phyloP scores from a whole-genome alignment of 2,797 vertebrate species.

The Pitangus sulphuratus region DNA sequence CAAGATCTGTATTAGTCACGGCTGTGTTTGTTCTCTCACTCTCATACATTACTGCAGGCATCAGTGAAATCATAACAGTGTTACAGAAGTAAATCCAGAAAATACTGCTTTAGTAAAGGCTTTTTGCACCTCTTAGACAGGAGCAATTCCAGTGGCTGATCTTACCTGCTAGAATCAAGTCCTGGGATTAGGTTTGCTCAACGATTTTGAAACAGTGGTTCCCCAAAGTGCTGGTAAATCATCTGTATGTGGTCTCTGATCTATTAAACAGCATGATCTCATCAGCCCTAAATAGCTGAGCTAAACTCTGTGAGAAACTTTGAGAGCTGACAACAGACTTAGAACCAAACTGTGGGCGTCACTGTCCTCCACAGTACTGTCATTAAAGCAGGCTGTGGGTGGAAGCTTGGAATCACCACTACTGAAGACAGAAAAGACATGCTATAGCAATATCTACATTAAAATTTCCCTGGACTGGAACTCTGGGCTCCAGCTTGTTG shows the following conservation, averaged over 20 bases:
- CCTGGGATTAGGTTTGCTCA: neutral
- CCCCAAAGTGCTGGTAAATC: conserved; percentile 27
- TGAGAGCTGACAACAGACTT: conserved; percentile 50
- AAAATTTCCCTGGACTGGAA: neutral
- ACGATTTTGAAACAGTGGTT: neutral
- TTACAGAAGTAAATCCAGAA: conserved; percentile 7
- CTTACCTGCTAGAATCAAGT: conserved; percentile 35
- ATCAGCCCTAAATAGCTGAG: conserved; percentile 53
- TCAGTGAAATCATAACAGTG: neutral
- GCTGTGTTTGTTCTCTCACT: neutral
- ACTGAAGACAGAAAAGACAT: neutral
- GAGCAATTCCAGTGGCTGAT: neutral
- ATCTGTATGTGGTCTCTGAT: neutral
- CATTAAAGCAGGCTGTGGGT: conserved; percentile 43
- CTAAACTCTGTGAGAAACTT: conserved; percentile 48
- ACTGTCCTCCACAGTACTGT: conserved; percentile 58
- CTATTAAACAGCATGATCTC: conserved; percentile 58
- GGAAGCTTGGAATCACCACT: conserved; percentile 33
- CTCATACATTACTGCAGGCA: neutral
- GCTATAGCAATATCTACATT: neutral
- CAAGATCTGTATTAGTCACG: neutral
- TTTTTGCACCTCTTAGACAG: conserved; percentile 22
- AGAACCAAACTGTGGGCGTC: conserved; percentile 52
- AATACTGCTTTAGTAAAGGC: conserved; percentile 1
- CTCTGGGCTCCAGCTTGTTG: neutral